These are phyloP conservation scores for Heliornis fulica DNA, from an alignment of 2,113 vertebrate genomes.

Conservation along the genomic window DNA sequence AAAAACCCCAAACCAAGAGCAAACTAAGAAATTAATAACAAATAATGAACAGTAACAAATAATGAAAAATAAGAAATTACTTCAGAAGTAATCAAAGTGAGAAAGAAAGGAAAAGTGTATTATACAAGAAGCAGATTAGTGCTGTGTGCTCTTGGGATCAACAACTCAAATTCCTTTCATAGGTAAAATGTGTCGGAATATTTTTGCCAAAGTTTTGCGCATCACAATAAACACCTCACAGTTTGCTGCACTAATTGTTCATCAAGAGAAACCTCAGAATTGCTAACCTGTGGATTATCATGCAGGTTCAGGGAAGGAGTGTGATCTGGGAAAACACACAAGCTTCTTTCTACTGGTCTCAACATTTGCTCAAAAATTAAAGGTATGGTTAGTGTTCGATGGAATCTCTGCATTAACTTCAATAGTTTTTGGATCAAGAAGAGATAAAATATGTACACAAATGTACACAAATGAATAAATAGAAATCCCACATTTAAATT, in stretches of 20 bases:
- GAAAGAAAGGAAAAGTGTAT: background rate
- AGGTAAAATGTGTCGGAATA: background rate
- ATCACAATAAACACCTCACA: background rate
- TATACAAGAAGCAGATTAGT: background rate
- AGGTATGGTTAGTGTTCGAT: background rate
- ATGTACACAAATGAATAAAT: background rate
- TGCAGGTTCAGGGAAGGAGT: background rate
- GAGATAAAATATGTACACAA: background rate
- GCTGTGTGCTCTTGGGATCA: background rate
- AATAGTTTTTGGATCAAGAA: background rate
- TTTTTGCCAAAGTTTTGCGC: background rate
- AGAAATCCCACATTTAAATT: background rate
- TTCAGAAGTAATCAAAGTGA: conserved; percentile 8
- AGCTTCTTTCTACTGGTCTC: background rate
- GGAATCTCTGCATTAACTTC: background rate
- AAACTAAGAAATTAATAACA: conserved; percentile 44
- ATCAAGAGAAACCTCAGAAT: background rate
- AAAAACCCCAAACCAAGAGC: background rate
- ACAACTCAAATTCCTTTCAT: background rate
- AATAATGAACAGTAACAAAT: conserved; percentile 28
- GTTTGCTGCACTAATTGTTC: background rate
- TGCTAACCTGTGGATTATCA: background rate
- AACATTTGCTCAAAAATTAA: background rate
- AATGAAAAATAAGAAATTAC: background rate
- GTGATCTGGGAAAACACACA: background rate